Evolutionary conservation across 30 jellyfish, hydroid and myxozoan genomes (phyloP), one percentile per base, ranked within the genome.

Genomic region (Rhopilema esculentum): DNA sequence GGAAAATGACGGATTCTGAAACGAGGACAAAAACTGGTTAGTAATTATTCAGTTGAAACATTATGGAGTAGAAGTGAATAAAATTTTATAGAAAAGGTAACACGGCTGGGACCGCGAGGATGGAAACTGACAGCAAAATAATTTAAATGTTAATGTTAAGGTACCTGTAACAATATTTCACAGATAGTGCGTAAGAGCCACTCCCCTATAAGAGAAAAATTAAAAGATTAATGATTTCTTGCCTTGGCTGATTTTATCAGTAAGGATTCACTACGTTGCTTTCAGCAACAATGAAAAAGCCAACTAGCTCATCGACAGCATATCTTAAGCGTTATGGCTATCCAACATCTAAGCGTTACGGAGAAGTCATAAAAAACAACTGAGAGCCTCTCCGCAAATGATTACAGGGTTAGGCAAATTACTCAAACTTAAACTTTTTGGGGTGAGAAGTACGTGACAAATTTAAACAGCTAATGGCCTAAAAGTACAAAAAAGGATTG

Each of bases 1-100:
- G 98, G 98, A 33, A 94, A 94, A 85, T 94, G 98, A 19, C 98
- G 98, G 50, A 94, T 94, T 74, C 98, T 94, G 77, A 28, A 77
- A 88, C 75, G 65, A 73, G 1, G 50, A 69, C 65, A 17, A 8
- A 8, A 4, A 27, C 26, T 8, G 9, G 4, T n/a, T 1, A 20
- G 20, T 40, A 40, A 40, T 12, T 40, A 40, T 40, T 21, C n/a
- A 4, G 26, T n/a, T 63, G 66, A 51, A 51, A 51, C 66, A 51
- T 51, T 19, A 51, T 15, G 15, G 19, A 51, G 16, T 9, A 51
- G 66, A 15, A n/a, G n/a, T n/a, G n/a, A n/a, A n/a, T n/a, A n/a
- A n/a, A n/a, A n/a, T n/a, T n/a, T n/a, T n/a, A n/a, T n/a, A n/a
- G n/a, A n/a, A n/a, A n/a, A n/a, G n/a, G n/a, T n/a, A n/a, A n/a